Base-by-base conservation (phyloP, 2,113 vertebrate genomes). In the Tragulus kanchil region DNA sequence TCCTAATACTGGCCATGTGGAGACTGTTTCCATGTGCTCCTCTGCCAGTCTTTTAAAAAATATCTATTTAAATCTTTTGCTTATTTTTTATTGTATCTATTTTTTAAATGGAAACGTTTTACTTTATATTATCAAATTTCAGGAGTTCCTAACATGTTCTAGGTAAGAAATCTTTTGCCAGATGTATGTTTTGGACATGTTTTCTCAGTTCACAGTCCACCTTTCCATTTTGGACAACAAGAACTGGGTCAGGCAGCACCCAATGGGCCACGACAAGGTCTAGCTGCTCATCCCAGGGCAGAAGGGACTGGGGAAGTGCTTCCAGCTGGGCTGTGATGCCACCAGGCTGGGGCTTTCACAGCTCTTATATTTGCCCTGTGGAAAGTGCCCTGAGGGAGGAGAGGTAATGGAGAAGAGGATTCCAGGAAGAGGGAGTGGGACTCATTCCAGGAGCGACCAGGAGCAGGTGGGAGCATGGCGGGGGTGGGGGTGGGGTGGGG, bases 261-360 rank as follows among this genome's bases (percentile, higher is more conserved):
- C 1, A 3, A 0, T 1, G 13, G 21, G 54, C 61, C 9, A 0
- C 10, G n/a, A 3, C 61, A 69, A 16, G 50, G 50, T 9, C 69
- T 25, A 13, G 26, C 0, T 25, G 19, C 21, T 67, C 58, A 17
- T 58, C 6, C 4, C 3, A 36, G 36, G 2, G 14, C 19, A 61
- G 25, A 1, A 50, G 36, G 64, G 31, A 28, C 6, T 12, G 0
- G 0, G n/a, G 65, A 28, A 78, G 52, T 69, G 45, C 28, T 36
- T 48, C 7, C 23, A 65, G 15, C 23, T n/a, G 13, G 15, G 13
- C 16, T 75, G 19, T 48, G 42, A 7, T 48, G 56, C 48, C 45
- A 52, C 52, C 10, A 45, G 58, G 23, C 52, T 64, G 6, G 5
- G 36, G 21, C 50, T 11, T 56, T 73, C 21, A 31, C 25, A 67